Conservation (phyloP, 2,797 vertebrate species). For the Lacerta viridis region DNA sequence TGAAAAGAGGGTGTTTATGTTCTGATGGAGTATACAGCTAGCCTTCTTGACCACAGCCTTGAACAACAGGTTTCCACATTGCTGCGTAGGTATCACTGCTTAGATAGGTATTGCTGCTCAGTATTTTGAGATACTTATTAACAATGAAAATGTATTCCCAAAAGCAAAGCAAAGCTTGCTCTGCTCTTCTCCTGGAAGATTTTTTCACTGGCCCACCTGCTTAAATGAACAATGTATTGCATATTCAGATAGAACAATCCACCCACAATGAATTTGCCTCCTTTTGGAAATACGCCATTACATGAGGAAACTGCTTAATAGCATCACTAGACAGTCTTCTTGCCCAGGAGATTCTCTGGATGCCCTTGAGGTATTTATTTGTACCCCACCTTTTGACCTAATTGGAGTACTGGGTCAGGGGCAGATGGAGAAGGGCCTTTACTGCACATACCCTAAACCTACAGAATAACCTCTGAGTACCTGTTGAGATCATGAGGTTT, state of each 20-base stretch:
- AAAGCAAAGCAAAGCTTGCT: not conserved
- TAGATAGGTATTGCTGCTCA: constrained; percentile 21
- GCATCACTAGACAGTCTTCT: not conserved
- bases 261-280: not conserved
- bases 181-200: not conserved
- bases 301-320: not conserved
- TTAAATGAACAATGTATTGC: not conserved
- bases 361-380: not conserved
- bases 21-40: not conserved
- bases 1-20: not conserved
- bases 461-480: not conserved
- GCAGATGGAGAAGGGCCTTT: not conserved
- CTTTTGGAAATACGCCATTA: not conserved
- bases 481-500: not conserved
- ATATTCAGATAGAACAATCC: not conserved
- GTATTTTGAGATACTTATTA: not conserved
- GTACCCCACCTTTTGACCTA: no score
- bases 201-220: not conserved
- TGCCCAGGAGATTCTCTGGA: not conserved
- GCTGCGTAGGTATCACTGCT: constrained; percentile 19
- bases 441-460: not conserved
- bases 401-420: not conserved
- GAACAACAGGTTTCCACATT: constrained; percentile 13
- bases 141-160: not conserved
- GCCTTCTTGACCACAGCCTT: not conserved